Evolutionary conservation across 2,888 invertebrate genomes (phyloP).

Genomic region (Agonopterix alstromeriana): DNA sequence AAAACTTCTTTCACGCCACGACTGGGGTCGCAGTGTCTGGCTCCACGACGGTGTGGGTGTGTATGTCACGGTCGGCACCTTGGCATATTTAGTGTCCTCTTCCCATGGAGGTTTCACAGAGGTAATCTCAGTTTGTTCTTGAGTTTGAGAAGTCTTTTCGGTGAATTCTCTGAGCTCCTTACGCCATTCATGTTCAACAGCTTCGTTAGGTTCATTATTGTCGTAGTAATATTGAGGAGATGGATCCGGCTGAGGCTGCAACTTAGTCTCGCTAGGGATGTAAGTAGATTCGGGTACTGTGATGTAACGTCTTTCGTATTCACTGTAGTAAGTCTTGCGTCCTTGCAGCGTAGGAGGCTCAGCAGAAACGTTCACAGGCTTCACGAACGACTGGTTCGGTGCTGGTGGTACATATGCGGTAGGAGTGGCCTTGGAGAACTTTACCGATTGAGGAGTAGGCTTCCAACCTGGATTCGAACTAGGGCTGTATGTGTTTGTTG

Average conservation of each 20-base stretch:
- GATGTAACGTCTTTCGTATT: conserved; percentile 68
- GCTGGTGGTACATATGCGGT: conserved; percentile 65
- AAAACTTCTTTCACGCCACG: conserved; percentile 65
- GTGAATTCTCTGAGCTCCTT: conserved; percentile 68
- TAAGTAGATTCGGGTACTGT: conserved; percentile 66
- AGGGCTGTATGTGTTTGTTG: conserved; percentile 26
- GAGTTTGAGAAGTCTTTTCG: conserved; percentile 56
- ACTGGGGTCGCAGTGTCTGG: conserved; percentile 62
- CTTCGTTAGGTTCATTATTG: conserved; percentile 54
- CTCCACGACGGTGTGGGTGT: conserved; percentile 65
- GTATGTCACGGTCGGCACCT: conserved; percentile 39
- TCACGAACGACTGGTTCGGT: conserved; percentile 68
- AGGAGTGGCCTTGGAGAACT: conserved; percentile 52
- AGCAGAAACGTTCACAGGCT: conserved; percentile 28
- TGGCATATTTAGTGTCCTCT: conserved; percentile 45
- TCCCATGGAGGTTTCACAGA: conserved; percentile 64
- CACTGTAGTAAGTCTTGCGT: conserved; percentile 68
- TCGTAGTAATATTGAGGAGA: conserved; percentile 68
- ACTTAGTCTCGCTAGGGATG: conserved; percentile 58
- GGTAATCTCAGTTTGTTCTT: conserved; percentile 36
- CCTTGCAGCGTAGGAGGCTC: conserved; percentile 51
- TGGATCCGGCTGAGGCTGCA: conserved; percentile 60
- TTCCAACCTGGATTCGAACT: conserved; percentile 42
- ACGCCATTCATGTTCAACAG: conserved; percentile 66
- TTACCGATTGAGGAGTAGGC: conserved; percentile 34